These are phyloP conservation scores for Sebastes matsubarae DNA, from an alignment of 2,797 vertebrate species.

Conservation along the genomic window DNA sequence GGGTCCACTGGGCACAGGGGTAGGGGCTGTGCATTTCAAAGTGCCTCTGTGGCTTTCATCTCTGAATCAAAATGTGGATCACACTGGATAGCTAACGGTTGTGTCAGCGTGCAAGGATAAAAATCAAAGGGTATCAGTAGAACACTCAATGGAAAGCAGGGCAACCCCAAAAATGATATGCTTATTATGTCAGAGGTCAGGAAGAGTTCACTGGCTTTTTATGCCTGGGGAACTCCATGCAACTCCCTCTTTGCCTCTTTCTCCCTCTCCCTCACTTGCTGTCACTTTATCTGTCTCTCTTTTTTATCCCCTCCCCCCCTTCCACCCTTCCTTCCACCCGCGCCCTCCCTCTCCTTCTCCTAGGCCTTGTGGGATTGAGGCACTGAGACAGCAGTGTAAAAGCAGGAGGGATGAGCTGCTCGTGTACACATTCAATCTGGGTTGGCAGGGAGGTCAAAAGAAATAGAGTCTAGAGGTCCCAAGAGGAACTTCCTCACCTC, in stretches of 20 bases:
- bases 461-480: conserved; percentile 79
- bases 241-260: conserved; percentile 65
- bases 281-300: conserved; percentile 62
- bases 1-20: conserved; percentile 73
- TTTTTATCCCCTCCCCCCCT: conserved; percentile 32
- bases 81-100: conserved; percentile 77
- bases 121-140: conserved; percentile 83
- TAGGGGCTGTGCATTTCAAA: conserved; percentile 81
- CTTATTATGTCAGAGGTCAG: conserved; percentile 84
- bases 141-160: conserved; percentile 71
- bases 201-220: conserved; percentile 75
- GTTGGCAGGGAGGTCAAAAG: conserved; percentile 80
- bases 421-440: conserved; percentile 80
- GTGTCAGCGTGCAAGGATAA: conserved; percentile 72
- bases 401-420: conserved; percentile 77
- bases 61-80: conserved; percentile 81
- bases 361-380: conserved; percentile 71
- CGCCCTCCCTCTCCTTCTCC: background rate
- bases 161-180: conserved; percentile 73
- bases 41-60: conserved; percentile 80
- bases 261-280: conserved; percentile 57
- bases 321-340: background rate
- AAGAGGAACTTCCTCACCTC: conserved; percentile 73
- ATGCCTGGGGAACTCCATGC: conserved; percentile 71
- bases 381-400: conserved; percentile 71